Evolutionary conservation across 1,140 invertebrate genomes (phyloP), one percentile per base, ranked within the genome.

Genomic region (Tetragonula clypearis): DNA sequence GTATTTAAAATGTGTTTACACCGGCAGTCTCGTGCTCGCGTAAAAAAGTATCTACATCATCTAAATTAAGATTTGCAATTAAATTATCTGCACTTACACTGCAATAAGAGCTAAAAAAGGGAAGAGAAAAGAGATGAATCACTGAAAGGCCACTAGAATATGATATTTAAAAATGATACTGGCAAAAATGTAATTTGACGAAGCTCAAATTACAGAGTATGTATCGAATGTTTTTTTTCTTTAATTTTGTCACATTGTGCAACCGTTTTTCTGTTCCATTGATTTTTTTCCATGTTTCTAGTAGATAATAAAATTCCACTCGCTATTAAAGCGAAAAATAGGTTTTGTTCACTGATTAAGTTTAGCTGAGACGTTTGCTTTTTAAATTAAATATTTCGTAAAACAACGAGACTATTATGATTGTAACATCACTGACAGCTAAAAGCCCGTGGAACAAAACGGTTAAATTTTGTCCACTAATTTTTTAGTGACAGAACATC

Each of bases 391-490:
- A 71, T 80, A 85, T 89, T 84, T 88, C 76, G 83, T 49, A 82
- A 86, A 66, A 85, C 79, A 90, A 83, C 86, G 82, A 86, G 87
- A 90, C 81, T 85, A 87, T 86, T 85, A 87, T 86, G 72, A 85
- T 88, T 82, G 78, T 86, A 86, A 85, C 55, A 80, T 87, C 62
- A 88, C 84, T 82, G 73, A 85, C 77, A 89, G 86, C 86, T 89
- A 87, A 89, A 74, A 90, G 89, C 91, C 91, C 90, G 90, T 91
- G 90, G 89, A 90, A 91, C 87, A 92, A 92, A 91, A 88, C 88
- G 83, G 65, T 72, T 80, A 62, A 69, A 80, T 80, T 60, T 85
- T 41, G 14, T 77, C 79, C 69, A 79, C 69, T 62, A 68, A 83
- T 72, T 15, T 15, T 68, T 86, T 35, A 84, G 58, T 55, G 66